Conservation (phyloP, 2,888 invertebrate species). For the Ligdia adustata region DNA sequence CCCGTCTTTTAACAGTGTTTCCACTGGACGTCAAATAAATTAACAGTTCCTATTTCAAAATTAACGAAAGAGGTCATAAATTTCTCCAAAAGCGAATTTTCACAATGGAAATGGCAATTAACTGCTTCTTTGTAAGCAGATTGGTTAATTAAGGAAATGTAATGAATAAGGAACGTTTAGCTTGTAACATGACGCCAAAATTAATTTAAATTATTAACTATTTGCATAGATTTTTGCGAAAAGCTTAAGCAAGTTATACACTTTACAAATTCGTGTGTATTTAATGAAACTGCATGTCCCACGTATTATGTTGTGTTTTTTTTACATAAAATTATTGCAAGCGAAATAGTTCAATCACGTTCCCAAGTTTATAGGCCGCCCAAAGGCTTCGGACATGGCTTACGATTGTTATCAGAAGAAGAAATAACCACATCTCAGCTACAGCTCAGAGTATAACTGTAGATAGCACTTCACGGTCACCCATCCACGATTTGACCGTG, state of each 20-base stretch:
- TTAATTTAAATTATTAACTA: conserved; percentile 82
- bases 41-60: conserved; percentile 56
- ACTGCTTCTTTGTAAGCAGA: conserved; percentile 81
- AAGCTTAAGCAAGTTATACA: conserved; percentile 35
- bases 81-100: conserved; percentile 56
- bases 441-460: no score
- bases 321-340: no score
- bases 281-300: no score
- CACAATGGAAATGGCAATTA: conserved; percentile 78
- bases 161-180: conserved; percentile 78
- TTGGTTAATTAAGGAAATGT: conserved; percentile 81
- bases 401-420: no score
- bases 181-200: conserved; percentile 71
- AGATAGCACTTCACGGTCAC: no score
- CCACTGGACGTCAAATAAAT: conserved; percentile 44
- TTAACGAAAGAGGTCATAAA: conserved; percentile 60
- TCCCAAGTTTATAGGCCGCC: no score
- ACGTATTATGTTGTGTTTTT: no score
- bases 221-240: conserved; percentile 51
- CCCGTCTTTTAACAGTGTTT: conserved; percentile 35
- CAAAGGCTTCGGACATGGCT: no score
- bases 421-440: no score
- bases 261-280: no score
- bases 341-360: no score
- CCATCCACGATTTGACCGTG: no score